Base-by-base conservation (phyloP, 1,140 invertebrate genomes). In the Drosophila elegans region DNA sequence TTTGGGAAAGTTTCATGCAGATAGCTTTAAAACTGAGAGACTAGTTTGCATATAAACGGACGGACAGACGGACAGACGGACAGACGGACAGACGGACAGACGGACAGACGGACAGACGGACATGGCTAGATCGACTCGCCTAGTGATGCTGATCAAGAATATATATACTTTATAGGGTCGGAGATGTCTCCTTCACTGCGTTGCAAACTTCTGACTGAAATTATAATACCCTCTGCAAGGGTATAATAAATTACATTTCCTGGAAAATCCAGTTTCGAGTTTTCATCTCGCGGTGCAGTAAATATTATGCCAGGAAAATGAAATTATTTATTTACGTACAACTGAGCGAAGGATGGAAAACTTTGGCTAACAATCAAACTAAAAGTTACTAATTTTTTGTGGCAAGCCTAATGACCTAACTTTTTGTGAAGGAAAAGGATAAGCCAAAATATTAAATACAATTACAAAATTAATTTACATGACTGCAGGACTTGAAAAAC, bases 381-480 rank as follows among this genome's bases (percentile, higher is more conserved):
- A 21, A 72, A 69, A 69, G 68, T 42, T 57, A 32, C 16, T 45
- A 39, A 59, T 73, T 72, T 71, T 67, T 71, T 52, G 38, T 9
- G 53, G 66, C 64, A 34, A 41, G 21, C 38, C 29, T 16, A 63
- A 42, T 41, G 44, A 32, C 3, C n/a, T 25, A 68, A 66, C 38
- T 64, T 52, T 29, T 13, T 3, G 25, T 16, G 16, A 27, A 12
- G 29, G 11, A 11, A 27, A 38, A 44, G 53, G 34, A 16, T 10
- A 16, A 13, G 51, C 9, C 16, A 27, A 63, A 63, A 74, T 74
- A 75, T 75, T 48, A 75, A 75, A 75, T 48, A 66, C 52, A 75
- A 66, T 75, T 75, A 75, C 46, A 53, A 64, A 74, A 75, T 75
- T 75, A 57, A 66, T 66, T 66, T 66, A 57, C 42, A 64, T 63